These are phyloP conservation scores for Lontra canadensis DNA, from an alignment of 2,113 vertebrate species.

Conservation along the genomic window DNA sequence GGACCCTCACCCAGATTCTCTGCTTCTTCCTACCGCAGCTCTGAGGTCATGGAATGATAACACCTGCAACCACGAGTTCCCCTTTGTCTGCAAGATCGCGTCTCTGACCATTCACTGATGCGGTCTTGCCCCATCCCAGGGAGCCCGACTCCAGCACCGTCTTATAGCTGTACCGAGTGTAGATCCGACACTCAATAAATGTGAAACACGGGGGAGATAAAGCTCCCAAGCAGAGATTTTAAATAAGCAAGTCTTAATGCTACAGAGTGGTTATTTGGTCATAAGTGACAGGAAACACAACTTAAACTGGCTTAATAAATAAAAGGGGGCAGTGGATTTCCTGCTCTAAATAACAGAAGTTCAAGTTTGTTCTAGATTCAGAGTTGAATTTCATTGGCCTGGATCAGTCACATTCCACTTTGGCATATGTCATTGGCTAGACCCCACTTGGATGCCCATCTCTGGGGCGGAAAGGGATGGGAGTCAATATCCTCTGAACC, in stretches of 20 bases:
- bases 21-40: slow-evolving; percentile 70
- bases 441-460: background rate
- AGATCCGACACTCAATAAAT: background rate
- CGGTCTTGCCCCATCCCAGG: rapidly evolving
- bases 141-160: background rate
- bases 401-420: background rate
- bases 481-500: background rate
- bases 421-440: background rate
- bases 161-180: background rate
- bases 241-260: background rate
- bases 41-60: slow-evolving; percentile 91
- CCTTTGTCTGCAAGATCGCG: slow-evolving; percentile 90
- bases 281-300: background rate
- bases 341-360: background rate
- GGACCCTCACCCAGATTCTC: background rate
- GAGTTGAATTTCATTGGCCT: background rate
- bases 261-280: background rate
- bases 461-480: background rate
- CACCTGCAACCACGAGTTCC: slow-evolving; percentile 85
- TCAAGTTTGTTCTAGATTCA: background rate
- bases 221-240: background rate
- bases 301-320: background rate
- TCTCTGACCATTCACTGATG: slow-evolving; percentile 81
- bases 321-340: background rate
- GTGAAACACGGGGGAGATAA: background rate